A percentile compares a stretch with the other conserved stretches of the same genome.
These are phyloP conservation scores for Melanotaenia nigrans DNA, from an alignment of 2,797 vertebrate species.

Conservation along the genomic window DNA sequence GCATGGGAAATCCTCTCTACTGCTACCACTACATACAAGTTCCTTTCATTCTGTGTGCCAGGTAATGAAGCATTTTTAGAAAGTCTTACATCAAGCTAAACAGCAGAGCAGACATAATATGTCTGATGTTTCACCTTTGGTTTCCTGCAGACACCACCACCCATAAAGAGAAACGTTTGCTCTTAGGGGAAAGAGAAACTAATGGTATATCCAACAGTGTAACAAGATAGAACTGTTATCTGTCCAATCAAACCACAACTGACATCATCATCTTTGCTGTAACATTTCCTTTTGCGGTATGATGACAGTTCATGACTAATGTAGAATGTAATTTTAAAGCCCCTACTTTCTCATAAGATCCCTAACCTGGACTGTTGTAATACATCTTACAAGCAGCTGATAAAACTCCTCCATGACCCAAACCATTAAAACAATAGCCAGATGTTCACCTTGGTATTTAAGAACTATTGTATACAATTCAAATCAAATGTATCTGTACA, in stretches of 20 bases:
- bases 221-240: background rate
- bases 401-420: slow-evolving; percentile 53
- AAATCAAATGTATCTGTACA: background rate
- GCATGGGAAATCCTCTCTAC: slow-evolving; percentile 18
- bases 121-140: slow-evolving; percentile 56
- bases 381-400: slow-evolving; percentile 84
- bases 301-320: no score
- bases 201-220: background rate
- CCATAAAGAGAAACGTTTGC: slow-evolving; percentile 67
- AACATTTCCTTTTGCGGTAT: background rate
- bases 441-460: background rate
- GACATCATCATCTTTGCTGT: background rate
- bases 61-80: slow-evolving; percentile 13
- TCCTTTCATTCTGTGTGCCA: slow-evolving; percentile 19
- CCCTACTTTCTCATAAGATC: slow-evolving; percentile 51
- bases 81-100: background rate
- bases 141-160: slow-evolving; percentile 65
- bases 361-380: slow-evolving; percentile 74
- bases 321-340: background rate
- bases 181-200: slow-evolving; percentile 51
- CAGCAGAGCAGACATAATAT: background rate
- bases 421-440: slow-evolving; percentile 10
- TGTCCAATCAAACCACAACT: background rate
- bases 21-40: slow-evolving; percentile 13
- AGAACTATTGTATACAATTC: background rate